Evolutionary conservation across 2,888 invertebrate species (phyloP).

Genomic region (Acronicta psi): DNA sequence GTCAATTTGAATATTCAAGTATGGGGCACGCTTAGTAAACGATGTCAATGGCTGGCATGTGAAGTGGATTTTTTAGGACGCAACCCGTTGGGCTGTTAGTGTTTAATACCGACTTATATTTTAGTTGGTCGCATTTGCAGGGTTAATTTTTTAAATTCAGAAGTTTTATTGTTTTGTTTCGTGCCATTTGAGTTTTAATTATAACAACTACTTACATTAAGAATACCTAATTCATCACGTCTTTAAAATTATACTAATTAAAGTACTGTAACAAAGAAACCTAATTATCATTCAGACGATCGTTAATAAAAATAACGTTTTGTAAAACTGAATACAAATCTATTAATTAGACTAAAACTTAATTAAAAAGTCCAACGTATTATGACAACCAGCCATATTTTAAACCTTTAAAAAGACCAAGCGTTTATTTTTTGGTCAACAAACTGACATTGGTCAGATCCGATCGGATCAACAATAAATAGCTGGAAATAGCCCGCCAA

Average conservation of each 20-base stretch:
- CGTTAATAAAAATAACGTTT: constrained; percentile 22
- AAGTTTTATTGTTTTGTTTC: not conserved
- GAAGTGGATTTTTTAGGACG: constrained; percentile 51
- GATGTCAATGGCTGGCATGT: constrained; percentile 68
- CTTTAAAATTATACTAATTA: too few relatives aligned
- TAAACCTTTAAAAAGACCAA: constrained; percentile 26
- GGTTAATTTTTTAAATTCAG: constrained; percentile 21
- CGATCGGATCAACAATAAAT: constrained; percentile 48
- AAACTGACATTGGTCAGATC: constrained; percentile 53
- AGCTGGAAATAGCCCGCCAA: constrained; percentile 41
- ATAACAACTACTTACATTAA: not conserved
- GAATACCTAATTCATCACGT: too few relatives aligned
- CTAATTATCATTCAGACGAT: constrained; percentile 18
- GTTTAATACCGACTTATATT: constrained; percentile 47
- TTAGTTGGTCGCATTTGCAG: constrained; percentile 23
- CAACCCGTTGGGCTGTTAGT: constrained; percentile 51
- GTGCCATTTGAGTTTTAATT: not conserved
- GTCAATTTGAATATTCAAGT: constrained; percentile 85
- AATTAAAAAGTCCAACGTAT: constrained; percentile 19
- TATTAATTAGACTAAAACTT: constrained; percentile 24
- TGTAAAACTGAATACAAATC: constrained; percentile 22
- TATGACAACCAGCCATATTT: too few relatives aligned
- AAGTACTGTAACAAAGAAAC: not conserved
- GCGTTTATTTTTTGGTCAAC: constrained; percentile 53
- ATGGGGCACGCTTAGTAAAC: constrained; percentile 74